Percentiles rank a stretch among this genome's conserved stretches.
Conservation (phyloP, 2,888 invertebrate species). For the Itoplectis maculator region DNA sequence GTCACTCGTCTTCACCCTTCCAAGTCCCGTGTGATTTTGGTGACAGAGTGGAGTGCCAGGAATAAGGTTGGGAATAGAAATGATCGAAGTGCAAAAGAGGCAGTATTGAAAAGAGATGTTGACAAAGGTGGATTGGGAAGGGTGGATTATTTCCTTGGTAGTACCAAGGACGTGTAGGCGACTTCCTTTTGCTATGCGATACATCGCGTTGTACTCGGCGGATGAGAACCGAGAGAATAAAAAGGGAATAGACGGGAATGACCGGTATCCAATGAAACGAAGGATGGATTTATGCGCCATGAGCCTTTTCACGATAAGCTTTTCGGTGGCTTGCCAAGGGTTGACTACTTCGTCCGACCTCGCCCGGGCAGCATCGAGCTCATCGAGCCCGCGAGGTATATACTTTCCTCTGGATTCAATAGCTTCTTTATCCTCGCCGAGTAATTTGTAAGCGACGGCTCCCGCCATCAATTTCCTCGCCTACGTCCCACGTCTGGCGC, state of each 20-base stretch:
- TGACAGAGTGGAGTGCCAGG: not conserved
- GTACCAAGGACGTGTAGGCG: not conserved
- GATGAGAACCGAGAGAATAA: conserved; percentile 19
- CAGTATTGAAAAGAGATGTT: conserved; percentile 5
- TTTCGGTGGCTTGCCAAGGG: conserved; percentile 16
- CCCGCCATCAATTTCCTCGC: conserved; percentile 17
- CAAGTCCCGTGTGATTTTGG: not conserved
- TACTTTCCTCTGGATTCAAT: conserved; percentile 32
- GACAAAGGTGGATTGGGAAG: conserved; percentile 19
- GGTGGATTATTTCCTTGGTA: not conserved
- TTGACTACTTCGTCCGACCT: conserved; percentile 21
- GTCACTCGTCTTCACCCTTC: not conserved
- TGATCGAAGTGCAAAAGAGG: conserved; percentile 20
- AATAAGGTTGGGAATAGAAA: not conserved
- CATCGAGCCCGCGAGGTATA: not conserved
- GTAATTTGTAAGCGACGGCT: conserved; percentile 26
- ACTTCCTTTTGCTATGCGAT: not conserved
- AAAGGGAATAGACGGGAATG: conserved; percentile 30
- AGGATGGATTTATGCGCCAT: conserved; percentile 47
- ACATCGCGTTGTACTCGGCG: not conserved
- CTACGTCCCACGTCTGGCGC: not conserved
- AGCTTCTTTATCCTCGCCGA: conserved; percentile 30
- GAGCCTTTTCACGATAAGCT: conserved; percentile 38
- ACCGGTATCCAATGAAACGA: conserved; percentile 26
- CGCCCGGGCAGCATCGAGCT: not conserved